Base-by-base conservation (phyloP, 2,113 vertebrate species). In the Nesogale talazaci region DNA sequence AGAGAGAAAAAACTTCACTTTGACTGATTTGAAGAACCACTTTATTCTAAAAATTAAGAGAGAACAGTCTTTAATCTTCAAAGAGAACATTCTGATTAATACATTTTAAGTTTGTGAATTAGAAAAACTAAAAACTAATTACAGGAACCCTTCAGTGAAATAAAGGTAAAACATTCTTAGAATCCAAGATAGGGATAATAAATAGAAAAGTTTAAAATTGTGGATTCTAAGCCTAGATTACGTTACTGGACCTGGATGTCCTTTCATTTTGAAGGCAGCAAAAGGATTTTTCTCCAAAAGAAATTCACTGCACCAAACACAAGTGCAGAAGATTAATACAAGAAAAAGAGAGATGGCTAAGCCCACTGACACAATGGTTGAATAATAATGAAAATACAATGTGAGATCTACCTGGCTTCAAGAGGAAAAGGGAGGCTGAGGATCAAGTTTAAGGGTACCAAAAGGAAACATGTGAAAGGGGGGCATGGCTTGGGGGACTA, bases 11-110 rank as follows among this genome's bases (percentile, higher is more conserved):
- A 27, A 25, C 20, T 7, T 12, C 78, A 23, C 52, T 52, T 52
- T 12, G 2, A 52, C 31, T 91, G 36, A 91, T 89, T 94, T 81
- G 29, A 77, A 84, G 90, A 90, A 31, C 25, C 46, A 52, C 22
- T 22, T 46, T 77, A 77, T 75, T 86, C 31, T 77, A 19, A 88
- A 92, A 79, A 93, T 79, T 86, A 69, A 89, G n/a, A 86, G 17
- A 78, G 31, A 65, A 52, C 10, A 57, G 0, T 75, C 61, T 88
- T 87, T 87, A 17, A 20, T 90, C 31, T 8, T 81, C 40, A 86
- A 38, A 90, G 59, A 22, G 75, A 83, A 83, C 3, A 67, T 65
- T 80, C 52, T 76, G 9, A 56, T 31, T 84, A 31, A 9, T 80
- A 69, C 0, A 0, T 25, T 74, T 86, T 91, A 89, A 83, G 12